Conservation (phyloP, 2,797 vertebrate species). For the Mus minutoides region DNA sequence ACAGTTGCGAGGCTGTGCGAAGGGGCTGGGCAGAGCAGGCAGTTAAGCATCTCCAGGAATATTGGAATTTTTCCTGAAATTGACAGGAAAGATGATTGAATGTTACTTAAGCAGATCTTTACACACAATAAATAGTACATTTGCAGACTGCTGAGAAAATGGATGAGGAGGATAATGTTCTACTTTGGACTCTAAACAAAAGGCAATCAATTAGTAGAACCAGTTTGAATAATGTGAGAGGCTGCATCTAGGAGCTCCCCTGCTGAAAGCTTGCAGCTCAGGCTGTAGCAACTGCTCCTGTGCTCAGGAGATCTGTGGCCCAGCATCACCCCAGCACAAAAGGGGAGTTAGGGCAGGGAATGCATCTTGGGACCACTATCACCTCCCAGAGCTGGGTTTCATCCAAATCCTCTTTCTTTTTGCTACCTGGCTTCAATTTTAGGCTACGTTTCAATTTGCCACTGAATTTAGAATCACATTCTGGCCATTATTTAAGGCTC, state of each 20-base stretch:
- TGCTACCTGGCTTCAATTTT: not conserved
- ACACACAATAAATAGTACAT: constrained; percentile 78
- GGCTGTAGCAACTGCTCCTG: constrained; percentile 64
- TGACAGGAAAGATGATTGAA: constrained; percentile 79
- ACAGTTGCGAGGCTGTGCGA: not conserved
- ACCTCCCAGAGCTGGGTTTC: not conserved
- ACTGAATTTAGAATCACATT: not conserved
- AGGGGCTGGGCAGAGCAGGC: not conserved
- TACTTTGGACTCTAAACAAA: constrained; percentile 79
- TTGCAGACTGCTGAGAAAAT: constrained; percentile 81
- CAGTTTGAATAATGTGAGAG: constrained; percentile 72
- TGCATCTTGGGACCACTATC: constrained; percentile 12
- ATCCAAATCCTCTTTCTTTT: not conserved
- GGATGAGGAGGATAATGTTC: constrained; percentile 80
- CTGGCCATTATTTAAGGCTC: not conserved
- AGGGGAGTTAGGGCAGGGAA: constrained; percentile 9
- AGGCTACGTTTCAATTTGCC: constrained; percentile 44
- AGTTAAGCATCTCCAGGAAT: constrained; percentile 78
- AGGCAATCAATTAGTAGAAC: constrained; percentile 76
- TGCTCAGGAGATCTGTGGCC: constrained; percentile 61
- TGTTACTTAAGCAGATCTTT: constrained; percentile 82
- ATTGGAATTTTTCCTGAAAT: constrained; percentile 81
- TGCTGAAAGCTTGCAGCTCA: constrained; percentile 52
- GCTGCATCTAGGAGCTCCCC: constrained; percentile 51
- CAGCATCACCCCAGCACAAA: not conserved